Percentiles rank a stretch among this genome's conserved stretches.
These are phyloP conservation scores for Caenorhabditis drosophilae DNA, from an alignment of 2,888 invertebrate genomes.

Conservation along the genomic window DNA sequence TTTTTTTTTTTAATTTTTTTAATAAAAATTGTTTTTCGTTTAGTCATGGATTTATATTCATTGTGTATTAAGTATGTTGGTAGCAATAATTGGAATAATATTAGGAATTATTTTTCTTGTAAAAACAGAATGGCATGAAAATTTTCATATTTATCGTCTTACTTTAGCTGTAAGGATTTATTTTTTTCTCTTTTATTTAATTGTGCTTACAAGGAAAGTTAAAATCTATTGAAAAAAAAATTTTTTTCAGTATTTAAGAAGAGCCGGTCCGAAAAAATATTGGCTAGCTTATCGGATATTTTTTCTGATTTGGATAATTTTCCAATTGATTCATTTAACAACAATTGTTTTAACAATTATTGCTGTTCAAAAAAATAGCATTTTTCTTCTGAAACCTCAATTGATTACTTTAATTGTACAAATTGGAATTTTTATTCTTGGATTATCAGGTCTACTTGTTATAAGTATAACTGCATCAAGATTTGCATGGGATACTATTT, in stretches of 20 bases:
- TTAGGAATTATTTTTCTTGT: conserved; percentile 37
- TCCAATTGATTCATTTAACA: conserved; percentile 36
- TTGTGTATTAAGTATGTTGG: conserved; percentile 23
- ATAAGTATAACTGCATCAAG: conserved; percentile 36
- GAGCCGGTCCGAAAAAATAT: conserved; percentile 36
- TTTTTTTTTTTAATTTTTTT: neutral
- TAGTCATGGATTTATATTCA: conserved; percentile 50
- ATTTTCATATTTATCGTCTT: conserved; percentile 36
- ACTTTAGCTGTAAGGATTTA: conserved; percentile 33
- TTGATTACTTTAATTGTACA: conserved; percentile 34
- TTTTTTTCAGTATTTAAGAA: conserved; percentile 38
- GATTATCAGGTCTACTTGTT: conserved; percentile 22
- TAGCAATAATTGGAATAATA: conserved; percentile 36
- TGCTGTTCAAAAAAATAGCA: conserved; percentile 14
- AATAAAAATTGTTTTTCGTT: conserved; percentile 8
- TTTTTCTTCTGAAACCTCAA: conserved; percentile 40
- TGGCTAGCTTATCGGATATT: conserved; percentile 46
- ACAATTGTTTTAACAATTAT: conserved; percentile 31
- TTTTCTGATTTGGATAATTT: conserved; percentile 32
- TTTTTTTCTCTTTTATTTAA: neutral
- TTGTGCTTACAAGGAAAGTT: too few relatives aligned
- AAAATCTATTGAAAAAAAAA: too few relatives aligned
- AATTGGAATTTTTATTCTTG: conserved; percentile 37
- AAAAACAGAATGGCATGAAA: conserved; percentile 44
- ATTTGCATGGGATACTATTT: conserved; percentile 23